These are phyloP conservation scores for Chaetodon auriga DNA, from an alignment of 2,113 vertebrate genomes.

Conservation along the genomic window DNA sequence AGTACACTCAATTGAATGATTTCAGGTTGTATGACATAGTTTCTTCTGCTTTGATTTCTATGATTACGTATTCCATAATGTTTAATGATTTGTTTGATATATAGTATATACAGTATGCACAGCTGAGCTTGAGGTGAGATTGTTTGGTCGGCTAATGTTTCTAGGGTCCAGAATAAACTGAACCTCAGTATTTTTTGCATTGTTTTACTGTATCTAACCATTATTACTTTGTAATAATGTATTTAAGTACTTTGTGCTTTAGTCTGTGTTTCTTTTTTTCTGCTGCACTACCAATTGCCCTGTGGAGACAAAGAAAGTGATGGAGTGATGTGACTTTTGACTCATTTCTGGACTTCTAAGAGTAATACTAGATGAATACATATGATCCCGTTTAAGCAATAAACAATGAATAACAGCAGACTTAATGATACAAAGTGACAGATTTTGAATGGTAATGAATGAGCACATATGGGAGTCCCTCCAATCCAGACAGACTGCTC, in stretches of 20 bases:
- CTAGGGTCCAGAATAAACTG: too few relatives aligned
- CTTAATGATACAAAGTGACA: background rate
- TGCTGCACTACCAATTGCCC: background rate
- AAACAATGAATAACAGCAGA: background rate
- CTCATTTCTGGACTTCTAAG: background rate
- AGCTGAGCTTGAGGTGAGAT: too few relatives aligned
- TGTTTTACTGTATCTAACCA: background rate
- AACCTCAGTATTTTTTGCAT: background rate
- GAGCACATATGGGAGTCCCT: too few relatives aligned
- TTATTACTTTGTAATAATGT: background rate
- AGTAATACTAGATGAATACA: background rate
- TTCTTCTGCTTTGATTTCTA: background rate
- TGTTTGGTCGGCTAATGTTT: too few relatives aligned
- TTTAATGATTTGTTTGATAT: background rate
- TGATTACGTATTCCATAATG: background rate
- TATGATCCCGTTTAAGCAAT: background rate
- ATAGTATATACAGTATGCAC: too few relatives aligned
- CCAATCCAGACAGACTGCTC: background rate
- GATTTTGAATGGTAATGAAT: background rate
- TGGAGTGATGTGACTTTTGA: background rate
- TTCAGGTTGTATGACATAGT: background rate
- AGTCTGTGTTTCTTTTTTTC: background rate
- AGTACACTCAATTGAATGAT: background rate
- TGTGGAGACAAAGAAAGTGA: background rate
- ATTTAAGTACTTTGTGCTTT: background rate